These are phyloP conservation scores for Armadillidium nasatum DNA, from an alignment of 1,140 invertebrate species.

Conservation along the genomic window DNA sequence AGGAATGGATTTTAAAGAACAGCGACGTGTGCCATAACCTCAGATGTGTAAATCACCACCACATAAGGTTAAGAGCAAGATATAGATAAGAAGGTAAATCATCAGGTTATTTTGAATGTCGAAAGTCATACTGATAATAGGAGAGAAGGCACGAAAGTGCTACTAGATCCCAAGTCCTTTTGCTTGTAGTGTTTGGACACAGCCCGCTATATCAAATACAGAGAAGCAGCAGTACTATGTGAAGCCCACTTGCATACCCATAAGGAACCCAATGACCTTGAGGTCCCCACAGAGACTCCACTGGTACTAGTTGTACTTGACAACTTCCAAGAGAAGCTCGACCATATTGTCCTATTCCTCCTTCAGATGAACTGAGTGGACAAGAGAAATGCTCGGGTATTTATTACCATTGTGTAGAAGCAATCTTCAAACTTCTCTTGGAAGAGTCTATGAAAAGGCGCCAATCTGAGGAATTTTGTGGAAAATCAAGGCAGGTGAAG, in stretches of 20 bases:
- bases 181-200: slow-evolving; percentile 28
- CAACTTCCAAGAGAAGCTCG: slow-evolving; percentile 12
- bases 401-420: slow-evolving; percentile 36
- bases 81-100: too few relatives aligned
- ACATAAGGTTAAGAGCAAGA: too few relatives aligned
- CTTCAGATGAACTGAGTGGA: slow-evolving; percentile 13
- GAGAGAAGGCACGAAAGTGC: too few relatives aligned
- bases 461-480: slow-evolving; percentile 37
- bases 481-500: slow-evolving; percentile 36
- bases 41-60: too few relatives aligned
- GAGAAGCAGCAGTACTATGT: slow-evolving; percentile 22
- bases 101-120: too few relatives aligned
- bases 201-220: slow-evolving; percentile 23
- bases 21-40: too few relatives aligned
- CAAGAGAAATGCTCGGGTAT: background rate
- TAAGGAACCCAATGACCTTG: slow-evolving; percentile 26
- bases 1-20: too few relatives aligned
- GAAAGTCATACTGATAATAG: too few relatives aligned
- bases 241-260: slow-evolving; percentile 26
- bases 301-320: slow-evolving; percentile 25
- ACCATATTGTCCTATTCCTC: background rate
- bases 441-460: slow-evolving; percentile 35
- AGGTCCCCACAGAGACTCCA: slow-evolving; percentile 18
- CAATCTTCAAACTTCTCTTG: slow-evolving; percentile 26
- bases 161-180: background rate